Base-by-base conservation (phyloP, 1,140 invertebrate species). In the Drosophila ironensis region DNA sequence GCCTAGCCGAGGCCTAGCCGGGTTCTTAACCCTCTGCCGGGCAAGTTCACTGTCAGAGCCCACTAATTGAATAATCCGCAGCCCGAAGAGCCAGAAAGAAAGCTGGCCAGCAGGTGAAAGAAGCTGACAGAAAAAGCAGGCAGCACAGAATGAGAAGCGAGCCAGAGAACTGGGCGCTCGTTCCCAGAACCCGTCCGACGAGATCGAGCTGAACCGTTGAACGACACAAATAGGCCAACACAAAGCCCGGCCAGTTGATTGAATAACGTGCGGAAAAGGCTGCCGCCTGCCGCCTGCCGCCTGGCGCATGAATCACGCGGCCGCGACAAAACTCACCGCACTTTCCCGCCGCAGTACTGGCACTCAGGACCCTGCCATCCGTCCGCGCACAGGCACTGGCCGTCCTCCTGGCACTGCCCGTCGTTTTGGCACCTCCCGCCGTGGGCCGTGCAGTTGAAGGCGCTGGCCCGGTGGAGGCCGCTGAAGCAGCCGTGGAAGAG, bases 271-370 rank as follows among this genome's bases (percentile, higher is more conserved):
- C n/a, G 5, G 28, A 47, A 46, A 44, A 37, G 37, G 42, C 9
- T 54, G 54, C n/a, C n/a, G n/a, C n/a, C n/a, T n/a, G n/a, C n/a
- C n/a, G n/a, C n/a, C n/a, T n/a, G n/a, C n/a, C n/a, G n/a, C n/a
- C n/a, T n/a, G n/a, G n/a, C n/a, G n/a, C n/a, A n/a, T 69, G 33
- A 35, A 35, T 48, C 50, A 54, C 37, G 30, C 1, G 1, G 6
- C 7, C 3, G 16, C 41, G 14, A 9, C 44, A 44, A n/a, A 8
- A 91, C 92, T 93, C 92, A 98, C 97, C 94, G 96, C 87, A 97
- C 94, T 94, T 97, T 97, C 57, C 97, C 96, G 48, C 94, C 95
- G 92, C 97, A 98, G 90, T 94, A 96, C 90, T 97, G 95, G 91
- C 97, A 98, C 66, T 94, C 93, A 16, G 93, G 91, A 37, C 96